A percentile compares a stretch with the other conserved stretches of the same genome.
These are phyloP conservation scores for Mesochorus sp. DNA, from an alignment of 2,888 invertebrate species.

Conservation along the genomic window DNA sequence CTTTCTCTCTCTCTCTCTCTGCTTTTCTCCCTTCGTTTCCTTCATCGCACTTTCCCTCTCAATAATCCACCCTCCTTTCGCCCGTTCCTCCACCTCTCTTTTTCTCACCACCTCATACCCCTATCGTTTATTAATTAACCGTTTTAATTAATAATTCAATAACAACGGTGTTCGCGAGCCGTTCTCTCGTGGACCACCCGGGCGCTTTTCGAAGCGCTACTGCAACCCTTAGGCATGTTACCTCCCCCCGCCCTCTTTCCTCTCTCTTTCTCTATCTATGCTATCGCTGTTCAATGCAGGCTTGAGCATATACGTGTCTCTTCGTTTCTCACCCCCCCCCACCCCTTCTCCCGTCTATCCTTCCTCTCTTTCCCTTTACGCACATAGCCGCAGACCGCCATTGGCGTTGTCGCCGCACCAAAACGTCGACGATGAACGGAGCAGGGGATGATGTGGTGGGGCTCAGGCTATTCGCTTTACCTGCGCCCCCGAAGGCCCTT, in stretches of 20 bases:
- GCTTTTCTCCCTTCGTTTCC: not conserved
- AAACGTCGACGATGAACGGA: no score
- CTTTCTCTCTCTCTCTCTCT: not conserved
- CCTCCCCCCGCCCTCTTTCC: no score
- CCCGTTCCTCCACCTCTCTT: not conserved
- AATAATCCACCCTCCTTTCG: not conserved
- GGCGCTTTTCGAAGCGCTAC: slow-evolving; percentile 7
- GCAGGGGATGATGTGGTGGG: not conserved
- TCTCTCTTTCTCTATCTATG: not conserved
- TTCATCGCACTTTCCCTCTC: slow-evolving; percentile 20
- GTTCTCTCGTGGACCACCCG: slow-evolving; percentile 8
- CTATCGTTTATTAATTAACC: slow-evolving; percentile 77
- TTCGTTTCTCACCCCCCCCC: not conserved
- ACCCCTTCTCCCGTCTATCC: not conserved
- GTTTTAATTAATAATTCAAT: slow-evolving; percentile 79
- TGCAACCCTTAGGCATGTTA: slow-evolving; percentile 46
- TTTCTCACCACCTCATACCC: slow-evolving; percentile 53
- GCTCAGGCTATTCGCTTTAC: no score
- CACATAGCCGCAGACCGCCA: not conserved
- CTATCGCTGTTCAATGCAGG: slow-evolving; percentile 11
- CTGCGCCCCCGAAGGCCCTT: not conserved
- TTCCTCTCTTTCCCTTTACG: not conserved
- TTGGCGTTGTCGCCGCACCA: not conserved
- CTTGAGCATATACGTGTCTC: not conserved
- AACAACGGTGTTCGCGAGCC: slow-evolving; percentile 58